Conservation (phyloP, 1,140 invertebrate genomes). For the Procambarus virginalis region DNA sequence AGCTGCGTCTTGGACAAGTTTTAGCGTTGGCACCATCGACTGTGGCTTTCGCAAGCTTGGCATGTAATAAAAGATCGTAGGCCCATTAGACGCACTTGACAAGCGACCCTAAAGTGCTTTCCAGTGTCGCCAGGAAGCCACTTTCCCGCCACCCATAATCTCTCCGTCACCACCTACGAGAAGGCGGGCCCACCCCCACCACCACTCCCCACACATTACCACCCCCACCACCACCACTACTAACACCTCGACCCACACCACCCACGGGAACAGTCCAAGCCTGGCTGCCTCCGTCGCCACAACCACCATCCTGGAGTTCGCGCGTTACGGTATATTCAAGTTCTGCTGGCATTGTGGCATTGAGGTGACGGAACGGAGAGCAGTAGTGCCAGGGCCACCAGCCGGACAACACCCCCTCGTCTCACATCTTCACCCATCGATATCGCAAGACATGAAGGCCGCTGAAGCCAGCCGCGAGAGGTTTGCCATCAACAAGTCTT, state of each 20-base stretch:
- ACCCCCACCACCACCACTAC: not conserved
- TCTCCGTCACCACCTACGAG: not conserved
- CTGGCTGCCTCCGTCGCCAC: not conserved
- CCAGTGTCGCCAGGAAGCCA: slow-evolving; percentile 37
- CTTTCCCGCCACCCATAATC: not conserved
- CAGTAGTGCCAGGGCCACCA: not conserved
- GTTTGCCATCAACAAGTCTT: slow-evolving; percentile 96
- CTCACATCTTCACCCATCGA: not conserved
- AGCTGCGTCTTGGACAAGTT: slow-evolving; percentile 29
- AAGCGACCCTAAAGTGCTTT: slow-evolving; percentile 45
- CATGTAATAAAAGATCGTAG: slow-evolving; percentile 32
- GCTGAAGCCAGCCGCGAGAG: slow-evolving; percentile 87
- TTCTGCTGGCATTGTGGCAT: slow-evolving; percentile 60
- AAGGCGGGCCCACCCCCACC: not conserved
- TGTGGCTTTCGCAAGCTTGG: slow-evolving; percentile 37
- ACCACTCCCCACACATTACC: not conserved
- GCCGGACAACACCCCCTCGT: not conserved
- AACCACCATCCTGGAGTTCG: slow-evolving; percentile 51
- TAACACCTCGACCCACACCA: not conserved
- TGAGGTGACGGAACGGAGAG: slow-evolving; percentile 38
- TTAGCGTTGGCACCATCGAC: not conserved
- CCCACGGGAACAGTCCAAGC: not conserved
- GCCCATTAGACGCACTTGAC: slow-evolving; percentile 18
- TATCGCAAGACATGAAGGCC: slow-evolving; percentile 41
- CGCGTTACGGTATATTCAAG: slow-evolving; percentile 54